Evolutionary conservation across 2,888 invertebrate species (phyloP).

Genomic region (Galerucella nymphaeae): DNA sequence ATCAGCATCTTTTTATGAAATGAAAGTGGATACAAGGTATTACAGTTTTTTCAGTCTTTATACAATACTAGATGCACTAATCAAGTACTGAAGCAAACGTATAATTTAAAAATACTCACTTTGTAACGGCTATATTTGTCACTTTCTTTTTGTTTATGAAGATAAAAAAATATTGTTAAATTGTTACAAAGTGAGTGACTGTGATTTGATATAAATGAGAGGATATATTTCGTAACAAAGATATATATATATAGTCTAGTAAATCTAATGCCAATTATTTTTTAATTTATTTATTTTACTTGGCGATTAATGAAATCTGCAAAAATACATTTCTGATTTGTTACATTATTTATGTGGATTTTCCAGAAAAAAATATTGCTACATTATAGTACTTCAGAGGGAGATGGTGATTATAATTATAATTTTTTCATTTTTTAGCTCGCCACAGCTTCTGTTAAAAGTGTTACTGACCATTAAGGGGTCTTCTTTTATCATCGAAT

Average conservation of each 20-base stretch:
- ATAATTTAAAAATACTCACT: conserved; percentile 39
- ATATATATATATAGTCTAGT: conserved; percentile 50
- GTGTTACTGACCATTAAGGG: too few relatives aligned
- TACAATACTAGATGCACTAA: conserved; percentile 58
- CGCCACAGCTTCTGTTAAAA: too few relatives aligned
- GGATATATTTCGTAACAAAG: conserved; percentile 53
- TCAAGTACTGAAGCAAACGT: conserved; percentile 44
- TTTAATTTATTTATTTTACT: conserved; percentile 24
- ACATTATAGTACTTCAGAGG: not conserved
- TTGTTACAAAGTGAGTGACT: conserved; percentile 44
- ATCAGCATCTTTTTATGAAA: conserved; percentile 49
- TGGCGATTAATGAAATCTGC: conserved; percentile 11
- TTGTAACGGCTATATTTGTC: conserved; percentile 41
- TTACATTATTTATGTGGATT: not conserved
- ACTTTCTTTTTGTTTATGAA: conserved; percentile 36
- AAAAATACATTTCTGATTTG: conserved; percentile 1
- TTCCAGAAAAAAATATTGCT: not conserved
- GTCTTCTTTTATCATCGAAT: too few relatives aligned
- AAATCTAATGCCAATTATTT: conserved; percentile 36
- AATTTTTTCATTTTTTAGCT: too few relatives aligned
- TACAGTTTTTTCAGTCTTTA: conserved; percentile 58
- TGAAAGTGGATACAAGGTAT: conserved; percentile 59
- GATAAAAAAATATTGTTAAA: conserved; percentile 43
- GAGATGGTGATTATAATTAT: too few relatives aligned
- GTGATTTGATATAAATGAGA: conserved; percentile 49